Evolutionary conservation across 2,113 vertebrate genomes (phyloP).

Genomic region (Pelodiscus sinensis): DNA sequence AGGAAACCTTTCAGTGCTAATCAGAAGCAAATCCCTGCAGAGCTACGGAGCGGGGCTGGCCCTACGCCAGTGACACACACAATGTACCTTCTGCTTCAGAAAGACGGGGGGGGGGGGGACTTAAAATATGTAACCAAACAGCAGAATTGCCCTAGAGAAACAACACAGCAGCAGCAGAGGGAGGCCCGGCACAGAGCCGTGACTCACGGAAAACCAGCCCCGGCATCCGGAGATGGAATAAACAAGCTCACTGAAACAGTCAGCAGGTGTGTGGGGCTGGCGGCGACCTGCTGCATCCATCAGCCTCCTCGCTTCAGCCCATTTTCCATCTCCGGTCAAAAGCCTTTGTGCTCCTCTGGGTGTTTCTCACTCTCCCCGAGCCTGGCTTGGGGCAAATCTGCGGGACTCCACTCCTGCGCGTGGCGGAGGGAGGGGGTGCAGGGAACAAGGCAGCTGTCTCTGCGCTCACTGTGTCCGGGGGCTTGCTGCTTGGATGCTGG

Average conservation of each 20-base stretch:
- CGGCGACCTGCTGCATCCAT: not conserved
- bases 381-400: not conserved
- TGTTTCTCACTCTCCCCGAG: not conserved
- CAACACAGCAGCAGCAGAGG: not conserved
- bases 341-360: not conserved
- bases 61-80: not conserved
- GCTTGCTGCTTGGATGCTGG: accelerated
- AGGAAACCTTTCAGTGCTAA: not conserved
- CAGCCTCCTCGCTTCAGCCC: not conserved
- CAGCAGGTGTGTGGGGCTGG: not conserved
- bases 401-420: not conserved
- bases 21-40: not conserved
- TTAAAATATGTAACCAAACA: not conserved
- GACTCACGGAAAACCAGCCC: not conserved
- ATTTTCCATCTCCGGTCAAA: not conserved
- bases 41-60: not conserved
- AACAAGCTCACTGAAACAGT: not conserved
- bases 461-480: not conserved
- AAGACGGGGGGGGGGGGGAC: not conserved
- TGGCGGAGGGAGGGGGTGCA: not conserved
- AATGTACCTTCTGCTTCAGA: not conserved
- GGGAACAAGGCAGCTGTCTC: not conserved
- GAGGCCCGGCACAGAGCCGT: not conserved
- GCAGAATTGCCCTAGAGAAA: not conserved
- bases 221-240: not conserved